Conservation (phyloP, 2,888 invertebrate genomes). For the Ochropleura plecta region DNA sequence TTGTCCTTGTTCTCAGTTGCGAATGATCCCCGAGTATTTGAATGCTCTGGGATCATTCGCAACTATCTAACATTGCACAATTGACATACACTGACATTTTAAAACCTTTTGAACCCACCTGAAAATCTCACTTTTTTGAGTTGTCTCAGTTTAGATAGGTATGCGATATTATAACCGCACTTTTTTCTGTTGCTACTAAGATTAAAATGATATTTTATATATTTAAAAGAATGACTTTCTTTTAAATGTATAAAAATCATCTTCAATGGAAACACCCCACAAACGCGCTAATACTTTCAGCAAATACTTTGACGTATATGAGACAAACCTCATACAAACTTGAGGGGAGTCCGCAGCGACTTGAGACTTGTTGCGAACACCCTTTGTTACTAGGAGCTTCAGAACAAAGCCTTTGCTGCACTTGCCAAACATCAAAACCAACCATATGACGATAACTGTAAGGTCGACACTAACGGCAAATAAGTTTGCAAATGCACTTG, state of each 20-base stretch:
- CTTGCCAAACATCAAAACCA: slow-evolving; percentile 11
- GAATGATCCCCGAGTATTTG: too few species aligned
- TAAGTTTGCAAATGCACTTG: slow-evolving; percentile 40
- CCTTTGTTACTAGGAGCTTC: slow-evolving; percentile 76
- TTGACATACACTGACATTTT: too few species aligned
- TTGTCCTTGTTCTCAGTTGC: too few species aligned
- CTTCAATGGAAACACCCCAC: slow-evolving; percentile 54
- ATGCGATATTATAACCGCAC: not conserved
- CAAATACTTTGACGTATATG: slow-evolving; percentile 83
- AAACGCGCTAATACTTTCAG: slow-evolving; percentile 82
- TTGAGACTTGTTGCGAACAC: slow-evolving; percentile 83
- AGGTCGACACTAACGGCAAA: slow-evolving; percentile 10
- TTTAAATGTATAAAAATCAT: too few species aligned
- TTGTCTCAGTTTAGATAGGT: too few species aligned
- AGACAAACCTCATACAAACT: slow-evolving; percentile 82
- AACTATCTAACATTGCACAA: too few species aligned
- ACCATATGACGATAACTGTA: slow-evolving; percentile 18
- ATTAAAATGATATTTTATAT: not conserved
- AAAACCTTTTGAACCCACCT: too few species aligned
- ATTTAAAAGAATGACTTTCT: not conserved
- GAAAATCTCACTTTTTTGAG: too few species aligned
- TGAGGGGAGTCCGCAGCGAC: slow-evolving; percentile 79
- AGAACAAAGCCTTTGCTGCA: slow-evolving; percentile 55
- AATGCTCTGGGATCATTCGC: too few species aligned
- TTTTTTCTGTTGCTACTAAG: not conserved